Percentiles rank a stretch among this genome's conserved stretches.
Evolutionary conservation across 2,113 vertebrate genomes (phyloP).

Genomic region (Galbula dea): DNA sequence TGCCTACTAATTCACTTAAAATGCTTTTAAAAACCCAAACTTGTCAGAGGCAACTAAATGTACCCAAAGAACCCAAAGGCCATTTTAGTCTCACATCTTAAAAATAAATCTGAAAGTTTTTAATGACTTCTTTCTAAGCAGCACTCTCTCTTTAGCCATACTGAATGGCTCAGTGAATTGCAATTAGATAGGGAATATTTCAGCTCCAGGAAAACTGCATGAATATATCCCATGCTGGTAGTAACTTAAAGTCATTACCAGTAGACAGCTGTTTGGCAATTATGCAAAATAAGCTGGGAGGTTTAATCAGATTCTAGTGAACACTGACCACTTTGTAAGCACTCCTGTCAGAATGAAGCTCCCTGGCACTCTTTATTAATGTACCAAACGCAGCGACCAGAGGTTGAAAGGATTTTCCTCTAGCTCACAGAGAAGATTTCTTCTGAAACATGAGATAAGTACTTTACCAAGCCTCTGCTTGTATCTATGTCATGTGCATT

Average conservation of each 20-base stretch:
- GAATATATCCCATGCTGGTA: slow-evolving; percentile 36
- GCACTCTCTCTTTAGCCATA: neutral
- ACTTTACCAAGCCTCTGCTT: neutral
- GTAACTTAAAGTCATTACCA: slow-evolving; percentile 54
- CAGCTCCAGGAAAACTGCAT: slow-evolving; percentile 31
- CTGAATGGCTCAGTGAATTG: slow-evolving; percentile 46
- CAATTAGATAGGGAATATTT: slow-evolving; percentile 37
- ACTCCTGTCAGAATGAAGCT: neutral
- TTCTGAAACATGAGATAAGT: neutral
- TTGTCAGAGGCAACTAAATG: neutral
- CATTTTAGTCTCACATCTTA: neutral
- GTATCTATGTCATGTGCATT: neutral
- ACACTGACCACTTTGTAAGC: neutral
- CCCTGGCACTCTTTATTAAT: neutral
- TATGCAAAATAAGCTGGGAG: slow-evolving; percentile 45
- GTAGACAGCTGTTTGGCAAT: slow-evolving; percentile 52
- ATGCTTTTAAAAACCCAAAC: neutral
- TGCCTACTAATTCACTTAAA: slow-evolving; percentile 29
- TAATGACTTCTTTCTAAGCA: slow-evolving; percentile 15
- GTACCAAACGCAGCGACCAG: neutral
- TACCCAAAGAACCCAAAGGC: neutral
- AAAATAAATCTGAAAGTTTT: slow-evolving; percentile 35
- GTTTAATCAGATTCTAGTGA: slow-evolving; percentile 37
- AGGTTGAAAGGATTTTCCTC: neutral
- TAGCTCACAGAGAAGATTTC: neutral